phyloP scores from a whole-genome alignment of 2,888 invertebrate genomes.

The Xanthostigma xanthostigma region DNA sequence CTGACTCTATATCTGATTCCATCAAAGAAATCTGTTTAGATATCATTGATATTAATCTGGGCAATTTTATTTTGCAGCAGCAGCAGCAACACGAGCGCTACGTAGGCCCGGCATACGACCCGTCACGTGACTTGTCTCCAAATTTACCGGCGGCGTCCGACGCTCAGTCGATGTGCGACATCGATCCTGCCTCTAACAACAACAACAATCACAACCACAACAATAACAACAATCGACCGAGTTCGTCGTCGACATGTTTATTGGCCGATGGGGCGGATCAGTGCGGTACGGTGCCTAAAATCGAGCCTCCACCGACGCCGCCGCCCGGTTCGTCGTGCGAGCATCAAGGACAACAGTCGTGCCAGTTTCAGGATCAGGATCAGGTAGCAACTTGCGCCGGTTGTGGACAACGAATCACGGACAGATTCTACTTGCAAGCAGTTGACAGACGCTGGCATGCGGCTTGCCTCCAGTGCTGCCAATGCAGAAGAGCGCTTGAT shows the following conservation, averaged over 20 bases:
- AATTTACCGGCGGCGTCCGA: constrained; percentile 47
- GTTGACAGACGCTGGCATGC: constrained; percentile 90
- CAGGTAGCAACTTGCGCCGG: constrained; percentile 62
- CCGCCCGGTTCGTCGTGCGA: constrained; percentile 20
- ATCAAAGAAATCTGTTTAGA: no score
- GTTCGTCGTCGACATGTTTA: constrained; percentile 24
- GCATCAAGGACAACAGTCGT: neutral
- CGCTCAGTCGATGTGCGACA: constrained; percentile 38
- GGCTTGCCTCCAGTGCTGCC: constrained; percentile 77
- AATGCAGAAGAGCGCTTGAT: constrained; percentile 79
- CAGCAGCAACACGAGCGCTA: constrained; percentile 55
- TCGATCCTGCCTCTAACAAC: constrained; percentile 35
- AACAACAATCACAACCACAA: constrained; percentile 26
- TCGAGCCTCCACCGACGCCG: constrained; percentile 31
- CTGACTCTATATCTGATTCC: no score
- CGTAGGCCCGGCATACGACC: constrained; percentile 50
- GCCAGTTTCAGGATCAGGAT: constrained; percentile 15
- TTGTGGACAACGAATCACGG: constrained; percentile 72
- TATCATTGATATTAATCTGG: no score
- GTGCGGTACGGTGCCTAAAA: constrained; percentile 27
- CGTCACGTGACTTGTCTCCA: constrained; percentile 56
- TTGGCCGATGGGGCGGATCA: neutral
- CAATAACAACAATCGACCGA: constrained; percentile 22
- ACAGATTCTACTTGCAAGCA: constrained; percentile 82
- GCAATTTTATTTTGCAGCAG: constrained; percentile 28